Percentiles rank a stretch among this genome's conserved stretches.
phyloP scores from a whole-genome alignment of 1,140 invertebrate genomes.

The Sycophila sp. region DNA sequence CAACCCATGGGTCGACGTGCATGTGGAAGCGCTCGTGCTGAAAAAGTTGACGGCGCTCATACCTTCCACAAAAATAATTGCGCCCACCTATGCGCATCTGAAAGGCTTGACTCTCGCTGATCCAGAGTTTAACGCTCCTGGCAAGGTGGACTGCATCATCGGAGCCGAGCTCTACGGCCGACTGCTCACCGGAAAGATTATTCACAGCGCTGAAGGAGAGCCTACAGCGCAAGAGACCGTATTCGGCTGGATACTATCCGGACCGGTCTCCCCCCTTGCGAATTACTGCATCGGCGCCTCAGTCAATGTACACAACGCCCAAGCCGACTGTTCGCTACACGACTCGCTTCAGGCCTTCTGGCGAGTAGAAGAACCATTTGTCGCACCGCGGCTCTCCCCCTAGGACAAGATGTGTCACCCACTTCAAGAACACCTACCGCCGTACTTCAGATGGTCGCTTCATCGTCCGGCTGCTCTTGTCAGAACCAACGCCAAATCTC shows the following conservation, averaged over 20 bases:
- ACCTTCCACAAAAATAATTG: not conserved
- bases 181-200: not conserved
- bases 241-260: not conserved
- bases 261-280: not conserved
- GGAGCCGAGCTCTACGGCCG: not conserved
- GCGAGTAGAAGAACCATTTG: not conserved
- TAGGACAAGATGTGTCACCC: not conserved
- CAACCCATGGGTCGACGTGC: too few relatives aligned
- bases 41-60: not conserved
- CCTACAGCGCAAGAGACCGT: not conserved
- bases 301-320: not conserved
- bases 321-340: not conserved
- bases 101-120: not conserved
- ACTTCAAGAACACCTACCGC: not conserved
- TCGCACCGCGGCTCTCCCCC: not conserved
- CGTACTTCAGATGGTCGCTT: not conserved
- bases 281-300: not conserved
- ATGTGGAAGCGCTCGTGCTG: not conserved
- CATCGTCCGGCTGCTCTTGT: not conserved
- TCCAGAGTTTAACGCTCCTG: not conserved
- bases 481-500: not conserved
- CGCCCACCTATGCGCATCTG: not conserved
- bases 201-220: not conserved
- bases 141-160: not conserved
- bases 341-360: not conserved